A percentile compares a stretch with the other conserved stretches of the same genome.
phyloP scores from a whole-genome alignment of 1,140 invertebrate species.

The Drosophila suzukii region DNA sequence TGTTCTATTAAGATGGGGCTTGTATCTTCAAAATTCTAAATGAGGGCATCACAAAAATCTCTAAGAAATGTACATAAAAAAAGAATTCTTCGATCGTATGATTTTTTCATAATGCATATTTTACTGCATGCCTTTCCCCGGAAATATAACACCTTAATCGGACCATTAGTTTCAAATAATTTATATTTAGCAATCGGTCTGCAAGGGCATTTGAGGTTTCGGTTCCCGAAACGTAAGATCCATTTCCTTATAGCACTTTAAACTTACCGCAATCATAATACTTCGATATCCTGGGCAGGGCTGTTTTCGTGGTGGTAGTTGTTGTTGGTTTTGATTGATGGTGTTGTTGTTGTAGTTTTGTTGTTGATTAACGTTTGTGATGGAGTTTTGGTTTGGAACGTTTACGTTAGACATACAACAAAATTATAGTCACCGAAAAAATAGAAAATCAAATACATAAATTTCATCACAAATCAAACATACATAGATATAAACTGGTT shows the following conservation, averaged over 20 bases:
- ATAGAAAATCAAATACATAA: constrained; percentile 76
- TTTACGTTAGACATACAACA: constrained; percentile 64
- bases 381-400: constrained; percentile 41
- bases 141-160: too few species aligned
- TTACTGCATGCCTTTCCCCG: too few species aligned
- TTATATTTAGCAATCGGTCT: constrained; percentile 10
- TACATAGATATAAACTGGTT: constrained; percentile 33
- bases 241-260: constrained; percentile 1
- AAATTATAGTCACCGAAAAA: constrained; percentile 72
- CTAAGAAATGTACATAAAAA: too few species aligned
- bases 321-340: constrained; percentile 46
- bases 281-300: constrained; percentile 88
- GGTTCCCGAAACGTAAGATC: constrained; percentile 3
- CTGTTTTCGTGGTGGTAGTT: constrained; percentile 77
- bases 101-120: too few species aligned
- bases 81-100: too few species aligned
- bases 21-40: neutral
- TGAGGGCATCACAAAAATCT: neutral
- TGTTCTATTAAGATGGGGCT: neutral
- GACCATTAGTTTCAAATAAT: neutral
- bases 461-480: constrained; percentile 56
- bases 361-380: constrained; percentile 66
- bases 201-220: constrained; percentile 8
- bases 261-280: constrained; percentile 89
- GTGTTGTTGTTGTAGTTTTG: constrained; percentile 58